Conservation (phyloP, 2,888 invertebrate genomes). For the Ornithoptera priamus region DNA sequence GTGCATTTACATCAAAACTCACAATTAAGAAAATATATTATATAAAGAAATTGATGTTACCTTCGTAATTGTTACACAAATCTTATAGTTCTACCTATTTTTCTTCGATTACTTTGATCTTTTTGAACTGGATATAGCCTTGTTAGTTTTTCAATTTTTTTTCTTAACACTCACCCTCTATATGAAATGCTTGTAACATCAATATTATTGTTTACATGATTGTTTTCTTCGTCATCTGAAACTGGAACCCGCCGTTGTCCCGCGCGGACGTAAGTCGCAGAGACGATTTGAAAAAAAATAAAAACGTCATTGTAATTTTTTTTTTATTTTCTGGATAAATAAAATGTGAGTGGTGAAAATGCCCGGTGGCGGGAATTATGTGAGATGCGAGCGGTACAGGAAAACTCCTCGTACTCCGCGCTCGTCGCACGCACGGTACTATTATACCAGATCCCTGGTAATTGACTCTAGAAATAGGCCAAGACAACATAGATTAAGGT, state of each 20-base stretch:
- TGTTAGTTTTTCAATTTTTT: neutral
- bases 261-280: constrained; percentile 49
- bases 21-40: too few relatives aligned
- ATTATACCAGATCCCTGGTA: constrained; percentile 61
- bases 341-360: constrained; percentile 55
- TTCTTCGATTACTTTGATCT: too few relatives aligned
- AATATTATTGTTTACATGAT: constrained; percentile 72
- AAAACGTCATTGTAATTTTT: constrained; percentile 9
- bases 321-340: constrained; percentile 33
- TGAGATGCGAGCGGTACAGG: constrained; percentile 56
- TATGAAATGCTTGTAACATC: constrained; percentile 47
- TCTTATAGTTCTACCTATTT: too few relatives aligned
- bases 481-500: constrained; percentile 49
- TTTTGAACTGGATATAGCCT: too few relatives aligned
- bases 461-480: constrained; percentile 46
- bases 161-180: constrained; percentile 47
- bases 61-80: too few relatives aligned
- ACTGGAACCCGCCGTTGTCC: constrained; percentile 43
- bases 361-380: constrained; percentile 59
- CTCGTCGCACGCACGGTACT: constrained; percentile 58
- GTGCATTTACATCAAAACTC: too few relatives aligned
- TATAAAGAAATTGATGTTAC: too few relatives aligned
- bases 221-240: constrained; percentile 66
- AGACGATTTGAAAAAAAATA: constrained; percentile 26
- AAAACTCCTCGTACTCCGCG: constrained; percentile 55